Base-by-base conservation (phyloP, 2,888 invertebrate genomes). In the Ptychoptera contaminata region DNA sequence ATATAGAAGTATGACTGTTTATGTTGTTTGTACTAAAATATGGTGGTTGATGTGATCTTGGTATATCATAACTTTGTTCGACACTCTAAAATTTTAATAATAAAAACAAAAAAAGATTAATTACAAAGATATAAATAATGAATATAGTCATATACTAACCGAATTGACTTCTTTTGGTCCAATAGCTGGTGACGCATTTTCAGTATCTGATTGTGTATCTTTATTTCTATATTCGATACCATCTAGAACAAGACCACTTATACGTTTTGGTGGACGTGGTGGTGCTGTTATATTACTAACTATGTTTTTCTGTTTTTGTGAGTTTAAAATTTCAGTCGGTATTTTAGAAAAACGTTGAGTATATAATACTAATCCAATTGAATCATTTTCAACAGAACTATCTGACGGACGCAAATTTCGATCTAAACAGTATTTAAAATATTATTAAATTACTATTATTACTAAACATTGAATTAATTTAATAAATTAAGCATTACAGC, bases 221-320 rank as follows among this genome's bases (percentile, higher is more conserved):
- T 59, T 53, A 46, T 53, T 53, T 53, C 65, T 65, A 44, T 15
- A 49, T 55, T 65, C 46, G 59, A 67, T 71, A 63, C 67, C 51
- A 53, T 62, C 61, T 49, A 64, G 49, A 44, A 57, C 55, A 42
- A 63, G 54, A 50, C 58, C 57, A 42, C 58, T 62, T 46, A 61
- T 61, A 46, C 60, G 82, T 63, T 87, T 87, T 1, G 85, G 82
- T 6, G 85, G 83, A 44, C 83, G 69, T 5, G 82, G 82, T 8
- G 82, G 82, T 2, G 79, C 74, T 9, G 72, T 70, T 5, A 70
- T 68, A 6, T 69, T 34, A 5, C 55, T 40, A 59, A 57, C 11
- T 54, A 54, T 16, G 53, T 49, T 35, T 57, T 23, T 23, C 23
- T 23, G 23, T 23, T 23, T 23, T 23, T 23, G 23, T 7, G 23